Conservation (phyloP, 2,888 invertebrate genomes). For the Xanthostigma xanthostigma region DNA sequence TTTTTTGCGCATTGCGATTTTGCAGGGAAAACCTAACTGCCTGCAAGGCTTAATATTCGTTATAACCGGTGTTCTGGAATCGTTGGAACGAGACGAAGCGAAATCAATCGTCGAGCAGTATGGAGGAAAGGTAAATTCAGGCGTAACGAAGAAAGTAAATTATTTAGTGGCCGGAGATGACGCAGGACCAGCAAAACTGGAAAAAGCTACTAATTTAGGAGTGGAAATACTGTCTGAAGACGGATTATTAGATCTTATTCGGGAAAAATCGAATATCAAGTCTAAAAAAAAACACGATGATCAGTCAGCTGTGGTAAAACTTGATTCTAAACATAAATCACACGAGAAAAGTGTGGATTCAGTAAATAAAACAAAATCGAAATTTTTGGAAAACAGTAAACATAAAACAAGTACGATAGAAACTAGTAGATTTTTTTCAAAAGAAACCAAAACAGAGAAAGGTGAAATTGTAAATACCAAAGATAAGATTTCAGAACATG, state of each 20-base stretch:
- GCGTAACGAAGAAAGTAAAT: constrained; percentile 53
- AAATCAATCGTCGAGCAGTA: constrained; percentile 56
- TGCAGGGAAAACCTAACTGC: constrained; percentile 54
- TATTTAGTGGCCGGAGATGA: constrained; percentile 77
- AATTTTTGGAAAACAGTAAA: not conserved
- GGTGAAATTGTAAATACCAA: not conserved
- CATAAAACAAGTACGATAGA: not conserved
- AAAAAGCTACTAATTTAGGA: constrained; percentile 54
- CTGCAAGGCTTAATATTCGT: constrained; percentile 55
- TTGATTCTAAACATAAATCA: constrained; percentile 1
- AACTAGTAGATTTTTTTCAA: constrained; percentile 1
- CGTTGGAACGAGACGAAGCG: constrained; percentile 70
- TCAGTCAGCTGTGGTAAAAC: constrained; percentile 4
- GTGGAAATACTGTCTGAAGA: constrained; percentile 70
- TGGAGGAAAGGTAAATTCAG: constrained; percentile 62
- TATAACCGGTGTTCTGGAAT: constrained; percentile 77
- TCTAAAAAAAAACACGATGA: constrained; percentile 8
- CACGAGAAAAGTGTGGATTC: constrained; percentile 3
- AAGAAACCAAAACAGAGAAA: constrained; percentile 2
- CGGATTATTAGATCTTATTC: constrained; percentile 64
- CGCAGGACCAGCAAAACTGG: constrained; percentile 69
- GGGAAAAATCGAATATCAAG: constrained; percentile 34
- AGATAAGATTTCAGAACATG: not conserved
- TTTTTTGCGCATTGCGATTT: constrained; percentile 2
- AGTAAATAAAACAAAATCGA: constrained; percentile 1